phyloP scores from a whole-genome alignment of 2,113 vertebrate genomes.

The Pitta sordida region DNA sequence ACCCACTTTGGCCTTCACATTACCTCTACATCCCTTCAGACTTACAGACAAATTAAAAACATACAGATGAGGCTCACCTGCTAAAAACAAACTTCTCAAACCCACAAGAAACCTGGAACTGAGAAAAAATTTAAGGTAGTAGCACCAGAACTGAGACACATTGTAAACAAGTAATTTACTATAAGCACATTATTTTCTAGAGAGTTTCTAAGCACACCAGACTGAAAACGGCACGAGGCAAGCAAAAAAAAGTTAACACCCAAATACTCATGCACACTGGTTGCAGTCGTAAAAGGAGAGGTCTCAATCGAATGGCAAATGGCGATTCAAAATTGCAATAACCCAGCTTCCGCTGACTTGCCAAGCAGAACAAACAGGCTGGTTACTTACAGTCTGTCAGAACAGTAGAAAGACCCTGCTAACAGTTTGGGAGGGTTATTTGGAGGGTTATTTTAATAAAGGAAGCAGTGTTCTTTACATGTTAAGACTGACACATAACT shows the following conservation, averaged over 20 bases:
- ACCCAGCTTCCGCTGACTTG: neutral
- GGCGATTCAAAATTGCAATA: neutral
- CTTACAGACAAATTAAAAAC: accelerated
- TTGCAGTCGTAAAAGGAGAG: constrained; percentile 13
- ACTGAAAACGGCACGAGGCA: neutral
- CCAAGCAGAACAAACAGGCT: neutral
- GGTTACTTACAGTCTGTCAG: neutral
- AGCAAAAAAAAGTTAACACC: neutral
- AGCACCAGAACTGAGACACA: neutral
- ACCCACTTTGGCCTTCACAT: neutral
- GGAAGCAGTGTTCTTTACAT: neutral
- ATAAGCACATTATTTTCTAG: neutral
- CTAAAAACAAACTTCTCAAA: neutral
- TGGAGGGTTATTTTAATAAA: neutral
- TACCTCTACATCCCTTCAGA: neutral
- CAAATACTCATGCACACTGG: accelerated
- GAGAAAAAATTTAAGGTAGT: neutral
- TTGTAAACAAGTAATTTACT: neutral
- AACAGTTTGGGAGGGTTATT: neutral
- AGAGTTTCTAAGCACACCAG: neutral
- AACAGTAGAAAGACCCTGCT: neutral
- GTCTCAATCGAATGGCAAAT: neutral
- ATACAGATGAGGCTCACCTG: neutral
- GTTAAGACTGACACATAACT: neutral
- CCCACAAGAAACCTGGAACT: neutral